Conservation (phyloP, 2,797 vertebrate genomes). For the Eulemur mongoz region DNA sequence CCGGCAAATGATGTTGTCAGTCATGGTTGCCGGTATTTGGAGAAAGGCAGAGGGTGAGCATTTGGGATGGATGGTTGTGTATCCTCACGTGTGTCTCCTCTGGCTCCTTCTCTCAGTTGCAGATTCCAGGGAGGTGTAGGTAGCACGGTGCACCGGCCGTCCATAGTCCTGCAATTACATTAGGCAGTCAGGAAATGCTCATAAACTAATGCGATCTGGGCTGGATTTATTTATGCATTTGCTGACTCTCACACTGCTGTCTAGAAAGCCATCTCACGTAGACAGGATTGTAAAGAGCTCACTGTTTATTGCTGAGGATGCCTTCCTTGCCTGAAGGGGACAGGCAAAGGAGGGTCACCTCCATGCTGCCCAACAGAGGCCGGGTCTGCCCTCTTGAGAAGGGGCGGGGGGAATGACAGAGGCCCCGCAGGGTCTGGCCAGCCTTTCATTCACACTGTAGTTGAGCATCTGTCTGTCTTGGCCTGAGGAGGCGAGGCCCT, state of each 20-base stretch:
- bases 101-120: neutral
- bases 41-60: neutral
- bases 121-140: neutral
- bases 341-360: neutral
- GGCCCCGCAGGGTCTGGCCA: neutral
- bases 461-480: neutral
- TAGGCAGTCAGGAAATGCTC: neutral
- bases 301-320: neutral
- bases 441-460: neutral
- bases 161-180: accelerated
- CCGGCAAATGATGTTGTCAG: neutral
- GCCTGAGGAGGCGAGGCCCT: neutral
- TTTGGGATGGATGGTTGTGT: neutral
- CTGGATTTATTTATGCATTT: neutral
- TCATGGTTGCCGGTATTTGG: neutral
- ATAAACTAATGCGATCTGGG: accelerated
- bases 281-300: neutral
- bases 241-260: neutral
- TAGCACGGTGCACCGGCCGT: neutral
- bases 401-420: too few relatives aligned
- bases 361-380: neutral
- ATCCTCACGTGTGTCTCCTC: neutral
- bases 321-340: neutral
- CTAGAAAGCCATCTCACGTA: neutral
- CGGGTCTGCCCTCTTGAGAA: neutral